Evolutionary conservation across 2,113 vertebrate genomes (phyloP).

Genomic region (Pedetes capensis): DNA sequence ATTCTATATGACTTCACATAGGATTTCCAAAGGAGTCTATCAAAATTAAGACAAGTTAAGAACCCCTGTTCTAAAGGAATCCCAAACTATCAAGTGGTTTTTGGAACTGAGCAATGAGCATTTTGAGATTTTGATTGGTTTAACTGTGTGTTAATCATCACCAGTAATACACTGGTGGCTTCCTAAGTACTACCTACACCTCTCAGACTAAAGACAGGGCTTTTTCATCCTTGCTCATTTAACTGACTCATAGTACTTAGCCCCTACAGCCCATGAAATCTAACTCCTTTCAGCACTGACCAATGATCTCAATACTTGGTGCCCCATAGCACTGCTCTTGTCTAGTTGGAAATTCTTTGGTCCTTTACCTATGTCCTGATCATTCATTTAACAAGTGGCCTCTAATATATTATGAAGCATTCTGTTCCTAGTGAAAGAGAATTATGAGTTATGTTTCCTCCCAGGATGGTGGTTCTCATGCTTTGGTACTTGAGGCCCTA

Average conservation of each 20-base stretch:
- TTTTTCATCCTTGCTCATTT: conserved; percentile 18
- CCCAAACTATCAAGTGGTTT: background rate
- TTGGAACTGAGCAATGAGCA: background rate
- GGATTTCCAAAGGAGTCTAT: background rate
- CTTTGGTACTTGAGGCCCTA: background rate
- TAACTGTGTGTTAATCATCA: background rate
- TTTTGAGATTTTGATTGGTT: conserved; percentile 13
- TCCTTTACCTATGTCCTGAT: background rate
- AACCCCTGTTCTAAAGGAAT: background rate
- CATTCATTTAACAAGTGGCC: background rate
- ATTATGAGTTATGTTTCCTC: background rate
- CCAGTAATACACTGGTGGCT: background rate
- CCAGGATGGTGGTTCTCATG: background rate
- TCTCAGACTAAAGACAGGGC: background rate
- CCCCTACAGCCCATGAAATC: background rate
- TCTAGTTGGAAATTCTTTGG: background rate
- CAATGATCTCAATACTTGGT: background rate
- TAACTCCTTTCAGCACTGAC: background rate
- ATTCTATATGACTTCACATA: background rate
- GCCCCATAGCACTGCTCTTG: background rate
- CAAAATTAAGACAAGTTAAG: background rate
- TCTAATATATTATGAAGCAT: background rate
- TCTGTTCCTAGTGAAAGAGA: background rate
- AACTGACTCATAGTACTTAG: background rate
- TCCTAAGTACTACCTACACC: background rate